Base-by-base conservation (phyloP, 2,797 vertebrate species). In the Hoplostethus atlanticus region DNA sequence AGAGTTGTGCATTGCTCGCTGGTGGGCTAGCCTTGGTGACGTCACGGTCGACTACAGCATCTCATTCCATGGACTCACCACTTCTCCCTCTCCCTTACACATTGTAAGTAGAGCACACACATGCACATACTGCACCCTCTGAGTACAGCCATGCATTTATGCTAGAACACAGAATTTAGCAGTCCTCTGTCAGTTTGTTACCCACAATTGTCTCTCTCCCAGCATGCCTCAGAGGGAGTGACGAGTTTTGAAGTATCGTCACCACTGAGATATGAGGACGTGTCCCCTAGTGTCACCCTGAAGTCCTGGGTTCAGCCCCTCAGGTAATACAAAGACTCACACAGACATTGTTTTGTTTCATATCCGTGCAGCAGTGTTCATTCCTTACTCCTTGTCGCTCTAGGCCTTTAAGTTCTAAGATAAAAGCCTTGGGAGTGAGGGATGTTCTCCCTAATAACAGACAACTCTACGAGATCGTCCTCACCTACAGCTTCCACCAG, bases 221-320 rank as follows among this genome's bases (percentile, higher is more conserved):
- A 99, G 98, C 96, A 98, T 61, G 98, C 97, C 56, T 97, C 98
- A 47, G 98, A 99, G 90, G 97, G 98, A 75, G 96, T 99, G 10
- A 95, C 96, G 0, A 95, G 95, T 65, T 98, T 99, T 77, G 97
- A 99, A 71, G 97, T 99, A 68, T 93, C 92, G 0, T 98, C 98
- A 6, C 93, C 97, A 10, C 68, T 99, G 88, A 95, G 95, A 71
- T 99, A 99, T 0, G 98, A 99, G 93, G 98, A 99, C 65, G 92
- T 99, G 80, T 95, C 97, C 46, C 98, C 98, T 0, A 95, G 93
- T 44, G 96, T 99, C 86, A 99, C 96, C 64, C 92, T 99, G 68
- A 99, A 99, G 93, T 97, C 94, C 68, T 99, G 98, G 98, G 96
- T 99, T 77, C 98, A 99, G 87, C 98, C 98, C 0, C 94, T 99